Evolutionary conservation across 2,888 invertebrate genomes (phyloP), one percentile per base, ranked within the genome.

Genomic region (Phasia obesa): DNA sequence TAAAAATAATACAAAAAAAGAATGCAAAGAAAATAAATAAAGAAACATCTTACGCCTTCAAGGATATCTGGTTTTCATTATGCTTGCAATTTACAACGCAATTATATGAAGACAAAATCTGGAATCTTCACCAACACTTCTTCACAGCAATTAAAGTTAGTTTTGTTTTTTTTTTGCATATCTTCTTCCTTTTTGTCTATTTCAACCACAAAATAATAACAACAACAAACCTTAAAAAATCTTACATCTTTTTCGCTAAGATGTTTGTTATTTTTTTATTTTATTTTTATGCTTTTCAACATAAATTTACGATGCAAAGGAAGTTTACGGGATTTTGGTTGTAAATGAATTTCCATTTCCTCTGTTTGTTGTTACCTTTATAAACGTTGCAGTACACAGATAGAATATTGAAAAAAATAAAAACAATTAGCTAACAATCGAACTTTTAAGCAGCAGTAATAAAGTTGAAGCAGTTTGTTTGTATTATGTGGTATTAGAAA

Each of bases 41-140:
- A 35, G n/a, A 42, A 65, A 21, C 15, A 11, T 47, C 35, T 59
- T 44, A 6, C 11, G 21, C 44, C 38, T 60, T 67, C 47, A 23
- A 51, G 60, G 73, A 74, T 47, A 47, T 60, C 53, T 79, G 65
- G 60, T 55, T 67, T 44, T 23, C 78, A 82, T 65, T 75, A 60
- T 53, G 25, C 38, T 73, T 60, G 55, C 69, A 64, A 82, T 82
- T 82, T 75, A 71, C 75, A 79, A 62, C 38, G 49, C 70, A 75
- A 76, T 83, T 71, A 79, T 55, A 42, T 27, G 13, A 71, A 59
- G 74, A 83, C 79, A 69, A 59, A 51, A 67, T 60, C 73, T 53
- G 59, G 17, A 35, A 65, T 42, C 49, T 51, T 35, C 15, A 35
- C 13, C 2, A 25, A 55, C 62, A 59, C 49, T 67, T 67, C 27